Percentiles rank a stretch among this genome's conserved stretches.
Conservation (phyloP, 2,888 invertebrate genomes). For the Zygaena filipendulae region DNA sequence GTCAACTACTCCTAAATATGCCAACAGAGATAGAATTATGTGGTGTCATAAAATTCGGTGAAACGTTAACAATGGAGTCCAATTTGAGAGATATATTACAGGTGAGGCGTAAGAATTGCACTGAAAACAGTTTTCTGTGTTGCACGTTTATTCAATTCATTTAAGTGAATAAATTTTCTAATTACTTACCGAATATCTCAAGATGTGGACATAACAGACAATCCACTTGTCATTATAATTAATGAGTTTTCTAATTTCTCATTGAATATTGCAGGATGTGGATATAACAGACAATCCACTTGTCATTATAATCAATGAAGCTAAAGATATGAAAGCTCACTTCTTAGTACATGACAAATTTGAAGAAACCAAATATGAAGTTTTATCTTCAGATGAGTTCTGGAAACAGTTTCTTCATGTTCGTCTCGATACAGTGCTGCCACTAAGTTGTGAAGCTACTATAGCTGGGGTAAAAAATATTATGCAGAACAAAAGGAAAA, state of each 20-base stretch:
- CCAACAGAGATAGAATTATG: constrained; percentile 83
- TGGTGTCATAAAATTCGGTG: constrained; percentile 76
- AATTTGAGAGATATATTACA: constrained; percentile 72
- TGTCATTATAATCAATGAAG: constrained; percentile 67
- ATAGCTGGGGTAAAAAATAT: constrained; percentile 70
- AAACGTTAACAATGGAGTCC: constrained; percentile 68
- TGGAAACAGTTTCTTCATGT: constrained; percentile 78
- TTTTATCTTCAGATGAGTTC: constrained; percentile 71
- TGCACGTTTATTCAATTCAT: no score
- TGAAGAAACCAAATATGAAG: constrained; percentile 72
- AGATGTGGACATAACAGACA: constrained; percentile 84
- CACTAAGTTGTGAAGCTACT: constrained; percentile 71
- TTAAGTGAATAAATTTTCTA: no score
- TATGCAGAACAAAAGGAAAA: constrained; percentile 73
- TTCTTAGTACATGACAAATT: constrained; percentile 79
- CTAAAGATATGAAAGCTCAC: constrained; percentile 69
- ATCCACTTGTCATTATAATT: constrained; percentile 75
- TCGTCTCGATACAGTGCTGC: constrained; percentile 73
- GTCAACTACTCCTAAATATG: constrained; percentile 70
- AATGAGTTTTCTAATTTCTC: no score
- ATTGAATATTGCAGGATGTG: constrained; percentile 70
- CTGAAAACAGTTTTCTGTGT: not conserved
- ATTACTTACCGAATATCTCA: no score
- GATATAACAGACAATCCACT: constrained; percentile 85
- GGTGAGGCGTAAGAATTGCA: no score